These are phyloP conservation scores for Sarcophilus harrisii DNA, from an alignment of 2,797 vertebrate species.

Conservation along the genomic window DNA sequence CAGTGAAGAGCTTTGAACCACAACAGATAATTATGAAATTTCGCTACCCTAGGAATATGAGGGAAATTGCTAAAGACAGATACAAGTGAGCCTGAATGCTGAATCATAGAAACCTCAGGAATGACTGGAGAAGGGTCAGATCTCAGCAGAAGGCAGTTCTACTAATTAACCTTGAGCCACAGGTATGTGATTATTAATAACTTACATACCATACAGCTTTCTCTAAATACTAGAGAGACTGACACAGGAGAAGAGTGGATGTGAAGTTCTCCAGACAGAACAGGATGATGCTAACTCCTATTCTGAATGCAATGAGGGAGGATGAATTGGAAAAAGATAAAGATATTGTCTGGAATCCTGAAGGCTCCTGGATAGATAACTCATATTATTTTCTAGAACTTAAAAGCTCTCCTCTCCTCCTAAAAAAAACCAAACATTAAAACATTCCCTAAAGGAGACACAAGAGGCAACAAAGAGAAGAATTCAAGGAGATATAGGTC, in stretches of 20 bases:
- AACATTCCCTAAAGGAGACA: slow-evolving; percentile 24
- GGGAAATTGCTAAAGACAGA: background rate
- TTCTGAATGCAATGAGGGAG: slow-evolving; percentile 32
- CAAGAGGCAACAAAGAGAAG: background rate
- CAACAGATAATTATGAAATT: background rate
- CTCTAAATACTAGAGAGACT: slow-evolving; percentile 24
- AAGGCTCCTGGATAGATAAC: slow-evolving; percentile 16
- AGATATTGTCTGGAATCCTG: slow-evolving; percentile 28
- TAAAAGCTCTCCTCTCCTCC: background rate
- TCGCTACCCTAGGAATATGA: background rate
- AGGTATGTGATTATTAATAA: slow-evolving; percentile 35
- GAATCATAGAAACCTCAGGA: background rate
- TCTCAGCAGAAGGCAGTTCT: background rate
- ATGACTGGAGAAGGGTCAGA: background rate
- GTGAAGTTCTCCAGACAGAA: slow-evolving; percentile 42
- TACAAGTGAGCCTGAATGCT: background rate
- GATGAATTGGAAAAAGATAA: slow-evolving; percentile 47
- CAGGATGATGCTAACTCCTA: slow-evolving; percentile 3
- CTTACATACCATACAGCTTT: slow-evolving; percentile 16
- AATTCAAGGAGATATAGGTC: background rate
- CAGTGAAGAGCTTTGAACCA: slow-evolving; percentile 20
- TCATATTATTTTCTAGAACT: slow-evolving; percentile 25
- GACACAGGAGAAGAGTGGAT: slow-evolving; percentile 54
- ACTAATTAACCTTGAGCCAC: slow-evolving; percentile 39
- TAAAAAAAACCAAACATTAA: background rate